Conservation (phyloP, 2,113 vertebrate species). For the Anguilla rostrata region DNA sequence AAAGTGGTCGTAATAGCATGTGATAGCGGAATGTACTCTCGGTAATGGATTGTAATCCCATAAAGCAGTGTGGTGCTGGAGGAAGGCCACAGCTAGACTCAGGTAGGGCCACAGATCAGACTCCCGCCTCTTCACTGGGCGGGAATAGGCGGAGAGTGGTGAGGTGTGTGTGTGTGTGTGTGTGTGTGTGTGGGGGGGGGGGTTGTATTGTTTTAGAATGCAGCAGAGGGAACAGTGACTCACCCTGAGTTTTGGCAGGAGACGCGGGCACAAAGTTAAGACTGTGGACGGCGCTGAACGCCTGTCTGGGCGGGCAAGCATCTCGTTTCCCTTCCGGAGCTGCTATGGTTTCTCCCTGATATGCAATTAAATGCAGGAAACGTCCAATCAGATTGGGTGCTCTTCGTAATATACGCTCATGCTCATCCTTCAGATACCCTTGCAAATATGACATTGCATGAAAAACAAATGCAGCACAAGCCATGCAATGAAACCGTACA, state of each 20-base stretch:
- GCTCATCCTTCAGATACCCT: conserved; percentile 11
- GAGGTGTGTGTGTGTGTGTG: background rate
- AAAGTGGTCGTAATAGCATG: background rate
- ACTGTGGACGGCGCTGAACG: background rate
- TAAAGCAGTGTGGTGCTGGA: background rate
- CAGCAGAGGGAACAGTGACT: conserved; percentile 23
- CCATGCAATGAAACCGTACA: background rate
- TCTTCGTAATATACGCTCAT: background rate
- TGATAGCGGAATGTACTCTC: conserved; percentile 1
- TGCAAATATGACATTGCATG: background rate
- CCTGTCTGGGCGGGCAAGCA: background rate
- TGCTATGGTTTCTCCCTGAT: background rate
- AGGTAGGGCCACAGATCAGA: background rate
- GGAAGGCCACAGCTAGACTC: background rate
- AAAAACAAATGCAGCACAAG: background rate
- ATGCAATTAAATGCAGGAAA: background rate
- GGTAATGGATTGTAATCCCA: conserved; percentile 5
- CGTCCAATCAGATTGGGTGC: background rate
- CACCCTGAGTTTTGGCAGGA: conserved; percentile 40
- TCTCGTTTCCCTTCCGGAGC: background rate
- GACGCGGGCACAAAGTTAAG: background rate
- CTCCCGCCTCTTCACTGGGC: background rate
- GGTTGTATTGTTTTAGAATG: conserved; percentile 5
- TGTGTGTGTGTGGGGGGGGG: background rate
- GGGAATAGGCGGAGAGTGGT: background rate